These are phyloP conservation scores for Sinotaia quadrata DNA, from an alignment of 2,888 invertebrate species.

Conservation along the genomic window DNA sequence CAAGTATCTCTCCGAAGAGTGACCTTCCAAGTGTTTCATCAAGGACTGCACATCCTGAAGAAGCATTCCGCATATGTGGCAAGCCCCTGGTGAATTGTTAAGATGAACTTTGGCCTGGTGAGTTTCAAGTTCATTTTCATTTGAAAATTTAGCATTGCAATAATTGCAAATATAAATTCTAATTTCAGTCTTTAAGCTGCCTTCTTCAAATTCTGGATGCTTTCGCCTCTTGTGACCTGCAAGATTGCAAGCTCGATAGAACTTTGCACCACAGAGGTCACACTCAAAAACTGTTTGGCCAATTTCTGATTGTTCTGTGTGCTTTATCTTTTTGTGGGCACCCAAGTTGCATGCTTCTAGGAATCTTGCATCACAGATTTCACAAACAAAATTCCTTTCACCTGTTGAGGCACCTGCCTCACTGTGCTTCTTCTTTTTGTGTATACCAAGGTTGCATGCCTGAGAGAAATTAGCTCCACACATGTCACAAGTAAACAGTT, in stretches of 20 bases:
- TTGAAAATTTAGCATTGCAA: slow-evolving; percentile 8
- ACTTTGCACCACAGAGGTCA: slow-evolving; percentile 19
- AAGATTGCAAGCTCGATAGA: slow-evolving; percentile 24
- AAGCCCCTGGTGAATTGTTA: neutral
- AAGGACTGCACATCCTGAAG: neutral
- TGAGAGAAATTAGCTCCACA: slow-evolving; percentile 25
- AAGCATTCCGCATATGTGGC: slow-evolving; percentile 14
- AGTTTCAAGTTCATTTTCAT: slow-evolving; percentile 7
- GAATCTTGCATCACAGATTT: slow-evolving; percentile 31
- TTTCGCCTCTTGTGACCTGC: slow-evolving; percentile 23
- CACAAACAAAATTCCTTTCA: slow-evolving; percentile 33
- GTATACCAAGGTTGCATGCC: slow-evolving; percentile 23
- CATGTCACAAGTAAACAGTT: slow-evolving; percentile 19
- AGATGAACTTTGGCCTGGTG: slow-evolving; percentile 19
- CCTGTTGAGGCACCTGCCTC: slow-evolving; percentile 27
- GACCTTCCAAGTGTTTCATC: slow-evolving; percentile 16
- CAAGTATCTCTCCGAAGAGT: slow-evolving; percentile 9
- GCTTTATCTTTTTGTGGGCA: slow-evolving; percentile 32
- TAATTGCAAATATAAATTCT: slow-evolving; percentile 3
- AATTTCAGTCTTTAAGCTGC: neutral
- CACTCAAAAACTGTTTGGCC: slow-evolving; percentile 11
- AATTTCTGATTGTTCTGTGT: slow-evolving; percentile 6
- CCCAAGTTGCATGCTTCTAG: slow-evolving; percentile 33
- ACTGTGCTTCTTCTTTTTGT: slow-evolving; percentile 15
- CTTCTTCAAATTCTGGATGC: slow-evolving; percentile 15